A percentile compares a stretch with the other conserved stretches of the same genome.
Evolutionary conservation across 2,888 invertebrate genomes (phyloP).

Genomic region (Limenitis arthemis): DNA sequence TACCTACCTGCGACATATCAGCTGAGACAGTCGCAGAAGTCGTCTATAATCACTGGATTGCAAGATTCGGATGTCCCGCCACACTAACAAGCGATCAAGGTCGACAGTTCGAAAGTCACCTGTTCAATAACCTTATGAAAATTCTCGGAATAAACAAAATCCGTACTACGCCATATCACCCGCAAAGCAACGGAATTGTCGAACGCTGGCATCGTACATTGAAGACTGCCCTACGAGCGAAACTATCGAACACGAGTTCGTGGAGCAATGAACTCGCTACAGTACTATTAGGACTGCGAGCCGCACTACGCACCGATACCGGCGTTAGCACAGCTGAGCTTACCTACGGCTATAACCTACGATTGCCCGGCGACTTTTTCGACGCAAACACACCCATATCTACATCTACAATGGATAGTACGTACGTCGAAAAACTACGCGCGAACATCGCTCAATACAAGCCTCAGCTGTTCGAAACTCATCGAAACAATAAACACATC

Average conservation of each 20-base stretch:
- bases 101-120: slow-evolving; percentile 30
- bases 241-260: not conserved
- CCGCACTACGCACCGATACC: not conserved
- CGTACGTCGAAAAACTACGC: too few species aligned
- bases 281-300: not conserved
- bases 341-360: not conserved
- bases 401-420: too few species aligned
- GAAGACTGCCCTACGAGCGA: slow-evolving; percentile 27
- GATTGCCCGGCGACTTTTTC: not conserved
- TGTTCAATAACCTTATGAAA: slow-evolving; percentile 26
- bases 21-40: slow-evolving; percentile 25
- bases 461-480: not conserved
- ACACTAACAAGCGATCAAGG: slow-evolving; percentile 14
- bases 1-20: slow-evolving; percentile 22
- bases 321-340: not conserved
- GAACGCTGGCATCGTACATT: slow-evolving; percentile 27
- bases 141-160: slow-evolving; percentile 18
- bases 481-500: not conserved
- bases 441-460: too few species aligned
- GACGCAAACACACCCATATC: not conserved
- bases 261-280: not conserved
- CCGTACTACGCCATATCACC: slow-evolving; percentile 25
- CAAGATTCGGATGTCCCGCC: slow-evolving; percentile 10
- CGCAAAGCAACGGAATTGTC: slow-evolving; percentile 24
- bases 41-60: slow-evolving; percentile 22